phyloP scores from a whole-genome alignment of 2,797 vertebrate species.

The Periophthalmus magnuspinnatus region DNA sequence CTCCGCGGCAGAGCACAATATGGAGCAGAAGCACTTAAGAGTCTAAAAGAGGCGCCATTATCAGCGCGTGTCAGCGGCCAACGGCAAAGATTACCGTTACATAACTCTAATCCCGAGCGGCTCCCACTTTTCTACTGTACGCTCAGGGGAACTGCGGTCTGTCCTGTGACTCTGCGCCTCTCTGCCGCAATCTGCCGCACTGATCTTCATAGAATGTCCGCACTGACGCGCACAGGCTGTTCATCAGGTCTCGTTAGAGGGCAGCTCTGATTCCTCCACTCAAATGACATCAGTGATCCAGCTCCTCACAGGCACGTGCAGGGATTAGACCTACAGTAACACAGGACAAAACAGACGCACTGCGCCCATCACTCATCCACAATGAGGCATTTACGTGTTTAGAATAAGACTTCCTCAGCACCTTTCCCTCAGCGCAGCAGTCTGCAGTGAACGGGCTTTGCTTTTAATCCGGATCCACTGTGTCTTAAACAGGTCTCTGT shows the following conservation, averaged over 20 bases:
- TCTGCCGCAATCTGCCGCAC: background rate
- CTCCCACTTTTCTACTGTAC: background rate
- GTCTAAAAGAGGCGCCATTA: slow-evolving; percentile 13
- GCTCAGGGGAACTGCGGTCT: background rate
- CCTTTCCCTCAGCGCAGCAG: background rate
- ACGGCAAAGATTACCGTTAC: slow-evolving; percentile 11
- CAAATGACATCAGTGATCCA: background rate
- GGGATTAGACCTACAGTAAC: too few relatives aligned
- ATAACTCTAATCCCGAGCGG: slow-evolving; percentile 7
- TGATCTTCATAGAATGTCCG: too few relatives aligned
- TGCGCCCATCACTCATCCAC: too few relatives aligned
- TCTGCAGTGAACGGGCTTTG: background rate
- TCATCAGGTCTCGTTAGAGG: background rate
- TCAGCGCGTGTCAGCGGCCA: background rate
- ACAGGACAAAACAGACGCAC: too few relatives aligned
- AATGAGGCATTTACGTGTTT: background rate
- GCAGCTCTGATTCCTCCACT: slow-evolving; percentile 8
- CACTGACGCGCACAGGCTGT: background rate
- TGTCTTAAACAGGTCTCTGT: background rate
- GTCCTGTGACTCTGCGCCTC: background rate
- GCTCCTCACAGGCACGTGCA: background rate
- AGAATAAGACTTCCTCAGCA: background rate
- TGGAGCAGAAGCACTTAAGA: slow-evolving; percentile 10
- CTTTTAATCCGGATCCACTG: too few relatives aligned
- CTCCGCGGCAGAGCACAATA: background rate